Evolutionary conservation across 2,113 vertebrate genomes (phyloP), one percentile per base, ranked within the genome.

Genomic region (Coptodon rendalli): DNA sequence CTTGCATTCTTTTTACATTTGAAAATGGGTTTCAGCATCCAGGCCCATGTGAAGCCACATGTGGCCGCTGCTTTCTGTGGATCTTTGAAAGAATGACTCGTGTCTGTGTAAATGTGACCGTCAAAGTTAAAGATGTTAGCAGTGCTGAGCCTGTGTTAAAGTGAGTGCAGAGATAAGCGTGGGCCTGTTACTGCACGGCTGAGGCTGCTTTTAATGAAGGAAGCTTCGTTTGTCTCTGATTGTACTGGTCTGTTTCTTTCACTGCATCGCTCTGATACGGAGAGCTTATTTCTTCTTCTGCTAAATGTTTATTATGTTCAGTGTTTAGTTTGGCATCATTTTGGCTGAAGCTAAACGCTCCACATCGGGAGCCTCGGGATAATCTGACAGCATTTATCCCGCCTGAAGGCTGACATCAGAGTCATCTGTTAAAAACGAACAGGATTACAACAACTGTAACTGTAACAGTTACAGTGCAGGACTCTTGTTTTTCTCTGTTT

Each of bases 381-480:
- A 36, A n/a, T 0, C 31, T 12, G 61, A 36, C 61, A 36, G 61
- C 61, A 0, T 63, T 36, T 11, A 36, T 63, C n/a, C 53, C 11
- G 22, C 22, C 61, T 66, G 14, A 17, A 34, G 16, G 31, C 63
- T 6, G n/a, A 71, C 66, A 43, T 43, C 66, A 24, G 36, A 7
- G n/a, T 40, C 36, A 43, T 0, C 10, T 57, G 36, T 24, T 71
- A 22, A 43, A 66, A 13, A 40, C 3, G 4, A 59, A 29, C 36
- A 38, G 7, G 8, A 61, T 19, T 6, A 10, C 29, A n/a, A 34
- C 59, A 63, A 12, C 31, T 4, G 34, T 50, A 17, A 50, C 45
- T 48, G 6, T 68, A 2, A 68, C 36, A 0, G 68, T 45, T 0
- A 27, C 66, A 45, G 10, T 1, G 4, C 22, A 2, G 9, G 40